Evolutionary conservation across 1,140 invertebrate genomes (phyloP).

Genomic region (Periplaneta americana): DNA sequence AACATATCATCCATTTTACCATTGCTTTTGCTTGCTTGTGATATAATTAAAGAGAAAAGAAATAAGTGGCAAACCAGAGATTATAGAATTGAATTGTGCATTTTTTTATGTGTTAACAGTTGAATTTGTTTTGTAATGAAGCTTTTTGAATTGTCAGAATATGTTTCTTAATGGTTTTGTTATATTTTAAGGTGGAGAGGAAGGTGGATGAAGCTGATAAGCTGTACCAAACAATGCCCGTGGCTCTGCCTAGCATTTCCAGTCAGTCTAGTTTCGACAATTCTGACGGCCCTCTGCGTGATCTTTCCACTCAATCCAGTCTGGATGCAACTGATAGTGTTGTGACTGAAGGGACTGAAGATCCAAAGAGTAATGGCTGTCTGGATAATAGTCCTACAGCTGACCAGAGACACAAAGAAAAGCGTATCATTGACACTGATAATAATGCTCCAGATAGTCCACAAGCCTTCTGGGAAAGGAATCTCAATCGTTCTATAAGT

Average conservation of each 20-base stretch:
- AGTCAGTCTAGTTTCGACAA: constrained; percentile 41
- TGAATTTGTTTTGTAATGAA: too few relatives aligned
- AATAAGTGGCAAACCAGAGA: too few relatives aligned
- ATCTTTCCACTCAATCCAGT: constrained; percentile 13
- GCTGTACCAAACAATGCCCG: constrained; percentile 66
- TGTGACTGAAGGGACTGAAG: neutral
- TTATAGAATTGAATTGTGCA: too few relatives aligned
- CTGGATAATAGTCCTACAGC: neutral
- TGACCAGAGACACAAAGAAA: constrained; percentile 1
- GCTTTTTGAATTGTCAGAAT: neutral
- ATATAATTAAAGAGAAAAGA: too few relatives aligned
- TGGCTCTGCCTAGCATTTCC: constrained; percentile 41
- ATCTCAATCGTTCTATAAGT: constrained; percentile 57
- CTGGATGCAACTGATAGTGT: constrained; percentile 1
- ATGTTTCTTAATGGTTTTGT: neutral
- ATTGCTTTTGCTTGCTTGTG: too few relatives aligned
- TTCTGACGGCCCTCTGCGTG: neutral
- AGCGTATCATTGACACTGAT: neutral
- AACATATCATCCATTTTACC: too few relatives aligned
- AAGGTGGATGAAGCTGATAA: constrained; percentile 57
- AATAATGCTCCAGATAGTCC: neutral
- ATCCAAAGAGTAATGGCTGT: neutral
- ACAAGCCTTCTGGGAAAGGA: constrained; percentile 45
- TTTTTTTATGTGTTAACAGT: too few relatives aligned
- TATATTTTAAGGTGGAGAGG: constrained; percentile 46